Evolutionary conservation across 1,140 invertebrate species (phyloP).

Genomic region (Aphis gossypii): DNA sequence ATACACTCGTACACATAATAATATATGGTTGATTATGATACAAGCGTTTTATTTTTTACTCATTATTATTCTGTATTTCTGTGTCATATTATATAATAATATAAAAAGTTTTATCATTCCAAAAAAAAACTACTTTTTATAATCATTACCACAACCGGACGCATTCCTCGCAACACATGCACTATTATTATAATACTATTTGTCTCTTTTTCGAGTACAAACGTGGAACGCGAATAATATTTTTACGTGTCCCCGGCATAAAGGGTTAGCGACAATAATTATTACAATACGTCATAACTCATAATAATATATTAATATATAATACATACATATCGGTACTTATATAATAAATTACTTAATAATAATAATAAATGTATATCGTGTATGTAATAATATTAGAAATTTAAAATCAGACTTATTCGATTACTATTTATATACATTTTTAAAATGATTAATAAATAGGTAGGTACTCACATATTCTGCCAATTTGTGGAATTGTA

Average conservation of each 20-base stretch:
- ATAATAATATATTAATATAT: too few species aligned
- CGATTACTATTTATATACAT: not conserved
- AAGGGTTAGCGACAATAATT: too few species aligned
- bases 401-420: not conserved
- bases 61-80: not conserved
- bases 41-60: not conserved
- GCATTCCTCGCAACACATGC: not conserved
- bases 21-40: not conserved
- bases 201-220: not conserved
- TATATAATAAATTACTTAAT: too few species aligned
- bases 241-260: not conserved
- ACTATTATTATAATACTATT: not conserved
- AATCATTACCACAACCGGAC: not conserved
- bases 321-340: too few species aligned
- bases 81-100: not conserved
- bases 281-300: too few species aligned
- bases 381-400: not conserved
- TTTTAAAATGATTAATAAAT: not conserved
- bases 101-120: not conserved
- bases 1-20: not conserved
- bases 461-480: not conserved
- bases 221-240: not conserved
- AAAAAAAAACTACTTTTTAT: not conserved
- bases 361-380: too few species aligned
- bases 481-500: not conserved